phyloP scores from a whole-genome alignment of 2,797 vertebrate species.

The Dipus sagitta region DNA sequence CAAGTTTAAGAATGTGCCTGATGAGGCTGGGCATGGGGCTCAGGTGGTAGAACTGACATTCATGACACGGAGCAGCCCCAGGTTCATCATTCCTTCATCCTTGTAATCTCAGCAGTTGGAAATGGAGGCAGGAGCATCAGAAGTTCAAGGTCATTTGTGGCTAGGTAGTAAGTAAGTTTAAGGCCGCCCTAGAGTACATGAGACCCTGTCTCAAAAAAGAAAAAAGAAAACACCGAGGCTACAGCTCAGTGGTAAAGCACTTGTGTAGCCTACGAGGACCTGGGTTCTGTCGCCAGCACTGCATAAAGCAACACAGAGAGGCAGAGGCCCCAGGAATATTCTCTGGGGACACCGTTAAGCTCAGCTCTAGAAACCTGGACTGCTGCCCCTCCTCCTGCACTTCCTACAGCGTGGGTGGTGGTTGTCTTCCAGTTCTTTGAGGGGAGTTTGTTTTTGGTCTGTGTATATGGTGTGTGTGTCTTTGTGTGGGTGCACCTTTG shows the following conservation, averaged over 20 bases:
- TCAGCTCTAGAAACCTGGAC: background rate
- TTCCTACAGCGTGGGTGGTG: rapidly evolving
- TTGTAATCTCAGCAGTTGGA: background rate
- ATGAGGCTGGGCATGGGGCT: no score
- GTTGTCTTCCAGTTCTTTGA: background rate
- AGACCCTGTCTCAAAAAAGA: background rate
- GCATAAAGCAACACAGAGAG: background rate
- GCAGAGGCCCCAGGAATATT: rapidly evolving
- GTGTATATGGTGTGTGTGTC: background rate
- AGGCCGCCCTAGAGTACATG: background rate
- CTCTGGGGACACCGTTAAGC: background rate
- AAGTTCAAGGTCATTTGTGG: no score
- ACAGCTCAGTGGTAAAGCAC: background rate
- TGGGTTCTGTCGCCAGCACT: background rate
- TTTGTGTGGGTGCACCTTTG: no score
- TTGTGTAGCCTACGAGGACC: background rate
- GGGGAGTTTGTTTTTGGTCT: background rate
- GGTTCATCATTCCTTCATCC: no score
- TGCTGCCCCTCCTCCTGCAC: rapidly evolving
- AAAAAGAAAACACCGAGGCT: background rate
- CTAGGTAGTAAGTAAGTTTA: background rate
- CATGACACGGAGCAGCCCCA: no score
- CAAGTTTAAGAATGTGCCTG: background rate
- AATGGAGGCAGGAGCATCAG: background rate
- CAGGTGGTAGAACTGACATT: no score